Base-by-base conservation (phyloP, 2,888 invertebrate species). In the Marasmarcha lunaedactyla region DNA sequence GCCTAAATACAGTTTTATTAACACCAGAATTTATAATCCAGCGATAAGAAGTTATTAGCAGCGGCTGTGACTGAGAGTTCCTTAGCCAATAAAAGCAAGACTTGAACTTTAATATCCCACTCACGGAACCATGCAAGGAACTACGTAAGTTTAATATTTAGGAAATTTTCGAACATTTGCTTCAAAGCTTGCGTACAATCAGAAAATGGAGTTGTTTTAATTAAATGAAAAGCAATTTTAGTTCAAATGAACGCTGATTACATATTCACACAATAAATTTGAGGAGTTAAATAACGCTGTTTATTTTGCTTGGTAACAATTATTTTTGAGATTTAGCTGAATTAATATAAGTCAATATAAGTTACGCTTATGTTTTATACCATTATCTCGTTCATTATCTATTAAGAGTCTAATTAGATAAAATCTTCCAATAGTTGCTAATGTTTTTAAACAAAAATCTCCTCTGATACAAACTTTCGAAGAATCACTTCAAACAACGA, bases 181-280 rank as follows among this genome's bases (percentile, higher is more conserved):
- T 30, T n/a, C 30, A 4, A 3, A n/a, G 6, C 10, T 5, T 7
- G 3, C 7, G 20, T 20, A 20, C 3, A 20, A 20, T 20, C 7
- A 20, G 4, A 5, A 7, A 20, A 7, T 20, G 20, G 20, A 26
- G 6, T 25, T 7, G 15, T 52, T 60, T 63, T 58, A 57, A 65
- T 62, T 57, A 61, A 54, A 35, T 54, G 53, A 46, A 46, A 45
- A 52, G 55, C 54, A 50, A 59, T 57, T 63, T 59, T 57, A 57
- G 55, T 52, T 54, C 53, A 56, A 59, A 61, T 63, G 59, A 61
- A 59, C 59, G 56, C 54, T 62, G 61, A 68, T 67, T 62, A 57
- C 57, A 57, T 60, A 59, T 63, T 63, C 52, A 57, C 59, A 49
- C 62, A 61, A 62, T 59, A 57, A 63, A 57, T 53, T 48, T 43